Conservation (phyloP, 2,888 invertebrate species). For the Oligia latruncula region DNA sequence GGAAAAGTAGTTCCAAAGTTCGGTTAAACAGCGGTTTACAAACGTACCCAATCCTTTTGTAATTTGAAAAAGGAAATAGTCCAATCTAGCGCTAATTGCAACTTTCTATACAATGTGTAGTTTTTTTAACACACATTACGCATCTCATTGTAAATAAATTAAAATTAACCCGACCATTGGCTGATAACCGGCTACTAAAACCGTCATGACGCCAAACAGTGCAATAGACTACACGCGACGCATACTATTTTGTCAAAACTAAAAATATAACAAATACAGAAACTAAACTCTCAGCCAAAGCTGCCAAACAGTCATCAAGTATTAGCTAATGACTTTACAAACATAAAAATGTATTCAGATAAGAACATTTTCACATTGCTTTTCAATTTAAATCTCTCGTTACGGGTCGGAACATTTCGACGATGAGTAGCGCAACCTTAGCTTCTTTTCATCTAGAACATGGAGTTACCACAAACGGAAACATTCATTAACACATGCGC, state of each 20-base stretch:
- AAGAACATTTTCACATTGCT: neutral
- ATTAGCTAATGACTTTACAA: constrained; percentile 10
- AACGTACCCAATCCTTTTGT: neutral
- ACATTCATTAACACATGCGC: constrained; percentile 67
- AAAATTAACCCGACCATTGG: constrained; percentile 23
- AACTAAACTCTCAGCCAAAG: constrained; percentile 14
- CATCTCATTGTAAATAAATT: neutral
- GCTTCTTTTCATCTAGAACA: constrained; percentile 13
- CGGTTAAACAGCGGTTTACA: neutral
- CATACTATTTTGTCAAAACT: constrained; percentile 19
- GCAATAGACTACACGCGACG: constrained; percentile 31
- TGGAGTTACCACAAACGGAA: constrained; percentile 63
- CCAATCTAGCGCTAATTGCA: neutral
- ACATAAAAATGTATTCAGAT: neutral
- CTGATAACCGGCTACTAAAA: constrained; percentile 37
- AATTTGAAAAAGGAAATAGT: neutral
- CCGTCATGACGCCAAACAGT: constrained; percentile 28
- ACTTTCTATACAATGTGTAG: constrained; percentile 15
- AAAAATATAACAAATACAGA: constrained; percentile 32
- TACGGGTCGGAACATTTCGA: neutral
- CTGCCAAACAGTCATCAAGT: constrained; percentile 40
- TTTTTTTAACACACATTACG: neutral
- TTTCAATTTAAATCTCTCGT: neutral
- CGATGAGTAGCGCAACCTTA: neutral
- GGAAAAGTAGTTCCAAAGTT: neutral